phyloP scores from a whole-genome alignment of 2,113 vertebrate genomes.

The Pangasianodon gigas region DNA sequence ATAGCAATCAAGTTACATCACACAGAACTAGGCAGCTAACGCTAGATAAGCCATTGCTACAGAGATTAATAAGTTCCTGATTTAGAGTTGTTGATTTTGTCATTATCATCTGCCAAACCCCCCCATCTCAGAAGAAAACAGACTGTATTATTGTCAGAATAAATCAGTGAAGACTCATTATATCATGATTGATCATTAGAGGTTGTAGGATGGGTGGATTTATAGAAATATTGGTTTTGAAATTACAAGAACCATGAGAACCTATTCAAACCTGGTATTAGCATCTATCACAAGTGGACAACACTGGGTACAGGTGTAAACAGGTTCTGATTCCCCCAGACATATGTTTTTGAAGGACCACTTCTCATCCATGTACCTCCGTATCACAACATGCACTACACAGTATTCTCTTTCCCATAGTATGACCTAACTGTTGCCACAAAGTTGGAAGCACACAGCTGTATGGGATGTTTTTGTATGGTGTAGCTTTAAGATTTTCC shows the following conservation, averaged over 20 bases:
- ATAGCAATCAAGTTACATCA: conserved; percentile 11
- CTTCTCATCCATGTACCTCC: background rate
- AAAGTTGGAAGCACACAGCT: background rate
- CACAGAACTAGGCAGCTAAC: background rate
- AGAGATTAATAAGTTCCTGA: background rate
- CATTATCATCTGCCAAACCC: background rate
- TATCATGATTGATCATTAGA: background rate
- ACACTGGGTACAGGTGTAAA: background rate
- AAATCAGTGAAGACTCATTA: background rate
- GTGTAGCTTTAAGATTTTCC: background rate
- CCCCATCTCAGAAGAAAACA: background rate
- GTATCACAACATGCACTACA: background rate
- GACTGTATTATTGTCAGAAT: background rate
- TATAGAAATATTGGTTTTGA: background rate
- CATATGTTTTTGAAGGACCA: background rate
- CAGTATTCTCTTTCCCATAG: background rate
- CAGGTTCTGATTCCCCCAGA: background rate
- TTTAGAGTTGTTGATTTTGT: background rate
- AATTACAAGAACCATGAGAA: background rate
- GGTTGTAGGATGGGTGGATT: background rate
- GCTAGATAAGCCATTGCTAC: background rate
- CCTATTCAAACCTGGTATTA: background rate
- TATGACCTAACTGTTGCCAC: background rate
- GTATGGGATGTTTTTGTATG: background rate
- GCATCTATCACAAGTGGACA: too few species aligned